Evolutionary conservation across 2,797 vertebrate genomes (phyloP).

Genomic region (Acanthopagrus latus): DNA sequence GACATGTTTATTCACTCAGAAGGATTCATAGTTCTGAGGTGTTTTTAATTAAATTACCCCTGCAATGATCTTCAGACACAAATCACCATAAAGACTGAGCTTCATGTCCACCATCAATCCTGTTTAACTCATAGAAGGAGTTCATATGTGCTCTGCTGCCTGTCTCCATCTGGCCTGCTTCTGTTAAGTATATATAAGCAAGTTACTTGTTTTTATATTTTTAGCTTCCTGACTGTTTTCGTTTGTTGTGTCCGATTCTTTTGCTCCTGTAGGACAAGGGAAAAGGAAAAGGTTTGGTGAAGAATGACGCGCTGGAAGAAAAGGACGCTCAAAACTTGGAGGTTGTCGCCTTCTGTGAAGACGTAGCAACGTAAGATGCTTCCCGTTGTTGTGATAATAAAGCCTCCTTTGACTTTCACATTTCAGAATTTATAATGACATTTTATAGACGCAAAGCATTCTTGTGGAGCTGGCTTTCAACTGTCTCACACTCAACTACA

Average conservation of each 20-base stretch:
- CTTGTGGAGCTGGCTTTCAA: not conserved
- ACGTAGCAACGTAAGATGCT: conserved; percentile 89
- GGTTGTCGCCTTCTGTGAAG: conserved; percentile 93
- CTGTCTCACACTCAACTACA: not conserved
- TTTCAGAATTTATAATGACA: not conserved
- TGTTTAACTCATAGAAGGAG: conserved; percentile 12
- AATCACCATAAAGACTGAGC: conserved; percentile 25
- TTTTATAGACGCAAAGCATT: not conserved
- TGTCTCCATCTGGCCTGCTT: conserved; percentile 1
- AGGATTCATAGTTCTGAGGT: conserved; percentile 34
- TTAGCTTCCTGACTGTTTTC: not conserved
- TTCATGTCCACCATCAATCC: not conserved
- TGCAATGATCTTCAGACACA: conserved; percentile 13
- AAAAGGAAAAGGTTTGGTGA: conserved; percentile 83
- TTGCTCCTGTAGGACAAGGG: conserved; percentile 87
- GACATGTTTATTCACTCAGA: conserved; percentile 29
- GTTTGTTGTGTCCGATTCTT: conserved; percentile 27
- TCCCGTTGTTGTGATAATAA: not conserved
- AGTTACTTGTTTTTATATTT: conserved; percentile 3
- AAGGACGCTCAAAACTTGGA: conserved; percentile 91
- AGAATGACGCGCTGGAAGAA: conserved; percentile 86
- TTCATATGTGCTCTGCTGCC: conserved; percentile 5
- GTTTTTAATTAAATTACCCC: conserved; percentile 49
- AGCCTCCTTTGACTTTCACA: not conserved
- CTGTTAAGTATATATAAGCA: not conserved